Evolutionary conservation across 2,888 invertebrate genomes (phyloP), one percentile per base, ranked within the genome.

Genomic region (Dynastes tityus): DNA sequence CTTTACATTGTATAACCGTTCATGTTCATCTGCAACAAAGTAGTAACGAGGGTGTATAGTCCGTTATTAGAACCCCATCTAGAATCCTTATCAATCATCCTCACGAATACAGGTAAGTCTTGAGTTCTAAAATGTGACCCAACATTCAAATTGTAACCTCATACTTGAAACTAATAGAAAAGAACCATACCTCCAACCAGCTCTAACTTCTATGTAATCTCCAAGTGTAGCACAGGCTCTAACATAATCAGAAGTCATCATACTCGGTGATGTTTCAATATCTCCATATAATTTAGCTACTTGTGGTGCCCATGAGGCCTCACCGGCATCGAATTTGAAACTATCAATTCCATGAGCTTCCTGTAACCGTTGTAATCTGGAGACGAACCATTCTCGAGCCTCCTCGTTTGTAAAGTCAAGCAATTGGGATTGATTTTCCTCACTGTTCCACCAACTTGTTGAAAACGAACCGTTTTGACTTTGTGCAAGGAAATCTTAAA

Each of bases 241-340:
- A 11, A 93, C 90, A 84, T 92, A 94, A 0, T 89, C 84, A 27
- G 88, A 87, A 3, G 92, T 92, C 73, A 91, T 90, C 81, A 90
- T 87, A 8, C 91, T 91, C 0, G 94, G 94, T 58, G 91, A 91
- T 0, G 90, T 82, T 45, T 92, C 90, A 1, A 88, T 86, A 61
- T 91, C 89, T 0, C 91, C 92, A 53, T 88, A 91, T 49, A 93
- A 89, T 0, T 90, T 89, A 0, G 94, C 90, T 82, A 92, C 88
- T 87, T 92, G 91, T 49, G 94, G 94, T 61, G 92, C 88, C 92
- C 93, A 95, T 82, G 92, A 92, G 0, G 91, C 90, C 87, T 96
- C 95, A 32, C 96, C 96, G 63, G 95, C 96, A 84, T 96, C 95
- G 84, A 96, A 96, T 88, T 96, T 96, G 82, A 95, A 92, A 79